Evolutionary conservation across 2,888 invertebrate species (phyloP).

Genomic region (Netelia melanura): DNA sequence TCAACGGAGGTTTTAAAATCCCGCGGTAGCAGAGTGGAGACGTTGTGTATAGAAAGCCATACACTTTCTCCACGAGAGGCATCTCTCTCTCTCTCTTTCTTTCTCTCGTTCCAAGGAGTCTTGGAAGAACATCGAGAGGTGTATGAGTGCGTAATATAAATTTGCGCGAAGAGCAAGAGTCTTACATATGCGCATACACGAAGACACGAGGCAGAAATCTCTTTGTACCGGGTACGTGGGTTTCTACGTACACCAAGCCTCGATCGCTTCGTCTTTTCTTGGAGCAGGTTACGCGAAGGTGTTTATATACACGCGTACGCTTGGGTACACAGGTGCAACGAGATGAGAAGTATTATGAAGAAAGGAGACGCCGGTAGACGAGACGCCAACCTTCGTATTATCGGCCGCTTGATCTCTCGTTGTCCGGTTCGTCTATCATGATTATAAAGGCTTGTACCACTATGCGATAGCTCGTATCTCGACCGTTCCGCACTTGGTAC

Average conservation of each 20-base stretch:
- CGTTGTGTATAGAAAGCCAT: constrained; percentile 65
- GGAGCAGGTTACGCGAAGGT: constrained; percentile 46
- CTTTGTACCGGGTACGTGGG: background rate
- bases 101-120: constrained; percentile 25
- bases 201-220: background rate
- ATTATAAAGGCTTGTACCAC: constrained; percentile 59
- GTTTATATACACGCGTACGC: constrained; percentile 30
- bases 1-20: constrained; percentile 22
- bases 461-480: constrained; percentile 10
- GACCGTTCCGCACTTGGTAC: constrained; percentile 49
- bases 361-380: constrained; percentile 25
- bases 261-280: background rate
- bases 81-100: constrained; percentile 33
- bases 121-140: constrained; percentile 21
- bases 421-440: constrained; percentile 63
- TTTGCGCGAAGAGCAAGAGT: constrained; percentile 37
- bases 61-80: constrained; percentile 62
- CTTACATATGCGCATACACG: constrained; percentile 7
- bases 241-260: too few species aligned
- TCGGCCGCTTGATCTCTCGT: constrained; percentile 61
- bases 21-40: constrained; percentile 55
- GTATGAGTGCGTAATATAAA: constrained; percentile 58
- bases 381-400: constrained; percentile 40
- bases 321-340: constrained; percentile 53
- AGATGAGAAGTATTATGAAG: constrained; percentile 44